Conservation (phyloP, 2,888 invertebrate species). For the Drosophila robusta region DNA sequence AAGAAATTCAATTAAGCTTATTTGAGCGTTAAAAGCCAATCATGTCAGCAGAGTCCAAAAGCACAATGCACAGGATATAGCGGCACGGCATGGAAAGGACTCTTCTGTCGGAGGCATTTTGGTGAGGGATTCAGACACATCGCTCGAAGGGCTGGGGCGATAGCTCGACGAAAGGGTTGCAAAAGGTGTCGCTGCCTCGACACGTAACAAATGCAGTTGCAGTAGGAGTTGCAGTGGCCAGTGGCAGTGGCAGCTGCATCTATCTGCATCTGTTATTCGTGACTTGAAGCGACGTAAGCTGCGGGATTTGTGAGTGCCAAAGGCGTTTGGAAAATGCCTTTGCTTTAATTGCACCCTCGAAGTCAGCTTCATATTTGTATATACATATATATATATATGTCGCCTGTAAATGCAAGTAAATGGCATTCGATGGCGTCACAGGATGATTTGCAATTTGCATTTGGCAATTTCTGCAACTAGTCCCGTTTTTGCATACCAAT, state of each 20-base stretch:
- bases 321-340: conserved; percentile 70
- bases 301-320: conserved; percentile 60
- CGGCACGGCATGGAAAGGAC: conserved; percentile 32
- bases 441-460: conserved; percentile 80
- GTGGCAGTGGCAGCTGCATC: conserved; percentile 19
- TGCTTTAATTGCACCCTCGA: conserved; percentile 60
- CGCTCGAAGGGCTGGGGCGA: conserved; percentile 24
- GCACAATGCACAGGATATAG: conserved; percentile 58
- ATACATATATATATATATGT: conserved; percentile 1
- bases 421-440: conserved; percentile 49
- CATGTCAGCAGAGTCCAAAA: conserved; percentile 70
- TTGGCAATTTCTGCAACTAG: conserved; percentile 69
- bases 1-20: conserved; percentile 85
- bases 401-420: conserved; percentile 10
- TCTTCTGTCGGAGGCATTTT: conserved; percentile 5
- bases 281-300: conserved; percentile 64
- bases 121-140: conserved; percentile 23
- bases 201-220: conserved; percentile 51
- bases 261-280: conserved; percentile 42
- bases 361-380: conserved; percentile 20
- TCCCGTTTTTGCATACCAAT: conserved; percentile 82
- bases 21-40: conserved; percentile 86
- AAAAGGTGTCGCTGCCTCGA: conserved; percentile 72
- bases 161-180: conserved; percentile 65
- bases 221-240: too few relatives aligned